A percentile compares a stretch with the other conserved stretches of the same genome.
phyloP scores from a whole-genome alignment of 2,113 vertebrate species.

The Corydoras maculifer region DNA sequence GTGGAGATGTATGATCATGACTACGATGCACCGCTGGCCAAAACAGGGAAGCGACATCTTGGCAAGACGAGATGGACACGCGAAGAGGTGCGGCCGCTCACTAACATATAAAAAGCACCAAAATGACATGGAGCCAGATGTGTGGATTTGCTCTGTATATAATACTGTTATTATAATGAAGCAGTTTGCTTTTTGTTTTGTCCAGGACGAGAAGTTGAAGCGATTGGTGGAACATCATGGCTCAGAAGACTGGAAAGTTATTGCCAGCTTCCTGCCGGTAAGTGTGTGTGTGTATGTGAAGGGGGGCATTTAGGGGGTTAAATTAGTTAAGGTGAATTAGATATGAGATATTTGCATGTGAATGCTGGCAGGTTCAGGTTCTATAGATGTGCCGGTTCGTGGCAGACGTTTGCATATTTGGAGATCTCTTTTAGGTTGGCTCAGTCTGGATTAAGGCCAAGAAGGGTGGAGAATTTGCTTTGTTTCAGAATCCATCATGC shows the following conservation, averaged over 20 bases:
- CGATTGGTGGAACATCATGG: constrained; percentile 93
- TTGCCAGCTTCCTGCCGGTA: constrained; percentile 91
- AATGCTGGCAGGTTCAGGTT: constrained; percentile 39
- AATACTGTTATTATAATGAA: background rate
- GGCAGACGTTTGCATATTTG: constrained; percentile 38
- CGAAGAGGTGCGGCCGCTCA: constrained; percentile 78
- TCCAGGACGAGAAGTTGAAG: constrained; percentile 95
- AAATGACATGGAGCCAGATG: too few relatives aligned
- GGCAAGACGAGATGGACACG: constrained; percentile 98
- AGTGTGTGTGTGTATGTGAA: constrained; percentile 53
- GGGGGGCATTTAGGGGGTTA: constrained; percentile 25
- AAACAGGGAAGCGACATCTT: constrained; percentile 86
- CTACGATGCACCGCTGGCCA: constrained; percentile 86
- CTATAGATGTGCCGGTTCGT: constrained; percentile 26
- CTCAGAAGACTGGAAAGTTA: constrained; percentile 97
- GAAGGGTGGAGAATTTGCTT: constrained; percentile 20
- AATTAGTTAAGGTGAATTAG: constrained; percentile 28
- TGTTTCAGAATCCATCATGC: constrained; percentile 39
- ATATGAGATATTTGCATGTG: constrained; percentile 34
- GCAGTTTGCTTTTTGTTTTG: constrained; percentile 1
- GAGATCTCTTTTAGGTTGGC: constrained; percentile 33
- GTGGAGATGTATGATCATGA: constrained; percentile 94
- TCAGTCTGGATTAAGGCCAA: constrained; percentile 20
- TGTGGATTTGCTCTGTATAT: background rate
- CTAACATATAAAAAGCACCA: background rate